phyloP scores from a whole-genome alignment of 1,140 invertebrate genomes.

The Brachionus koreanus region DNA sequence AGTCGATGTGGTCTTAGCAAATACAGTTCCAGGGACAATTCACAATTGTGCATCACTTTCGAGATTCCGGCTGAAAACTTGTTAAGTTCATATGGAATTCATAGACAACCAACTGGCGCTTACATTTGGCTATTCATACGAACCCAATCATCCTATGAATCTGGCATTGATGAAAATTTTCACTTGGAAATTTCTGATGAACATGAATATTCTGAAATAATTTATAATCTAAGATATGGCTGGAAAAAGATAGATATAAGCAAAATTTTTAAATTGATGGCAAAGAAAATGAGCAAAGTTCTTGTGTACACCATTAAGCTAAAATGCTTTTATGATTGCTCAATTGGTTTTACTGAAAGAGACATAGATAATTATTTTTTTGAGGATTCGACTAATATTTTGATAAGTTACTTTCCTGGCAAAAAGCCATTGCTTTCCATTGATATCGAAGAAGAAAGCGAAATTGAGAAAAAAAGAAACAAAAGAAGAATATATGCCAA shows the following conservation, averaged over 20 bases:
- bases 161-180: conserved; percentile 5
- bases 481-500: neutral
- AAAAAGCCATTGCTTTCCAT: conserved; percentile 22
- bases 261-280: neutral
- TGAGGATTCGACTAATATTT: neutral
- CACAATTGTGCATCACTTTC: neutral
- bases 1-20: neutral
- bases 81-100: neutral
- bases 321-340: neutral
- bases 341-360: neutral
- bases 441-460: neutral
- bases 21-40: neutral
- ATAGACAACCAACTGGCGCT: neutral
- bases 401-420: neutral
- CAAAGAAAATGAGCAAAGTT: neutral
- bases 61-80: neutral
- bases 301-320: neutral
- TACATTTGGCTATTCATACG: neutral
- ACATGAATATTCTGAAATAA: neutral
- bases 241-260: conserved; percentile 19
- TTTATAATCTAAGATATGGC: neutral
- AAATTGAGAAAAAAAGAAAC: neutral
- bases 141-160: neutral
- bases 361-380: neutral
- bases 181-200: neutral